These are phyloP conservation scores for Eupithecia dodoneata DNA, from an alignment of 2,888 invertebrate species.

Conservation along the genomic window DNA sequence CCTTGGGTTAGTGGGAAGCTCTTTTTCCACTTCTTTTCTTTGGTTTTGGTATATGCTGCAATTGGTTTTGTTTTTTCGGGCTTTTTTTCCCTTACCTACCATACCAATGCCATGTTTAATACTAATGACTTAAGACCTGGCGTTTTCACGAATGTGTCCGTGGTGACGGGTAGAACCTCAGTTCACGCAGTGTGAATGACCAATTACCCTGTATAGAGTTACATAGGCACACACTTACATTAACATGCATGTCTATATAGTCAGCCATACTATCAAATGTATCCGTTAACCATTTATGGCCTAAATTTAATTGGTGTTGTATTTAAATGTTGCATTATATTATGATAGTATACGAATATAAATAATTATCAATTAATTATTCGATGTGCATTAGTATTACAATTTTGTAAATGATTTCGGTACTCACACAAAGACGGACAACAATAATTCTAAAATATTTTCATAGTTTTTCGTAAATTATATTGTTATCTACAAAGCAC, in stretches of 20 bases:
- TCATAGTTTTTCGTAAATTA: not conserved
- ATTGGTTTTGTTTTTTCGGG: too few species aligned
- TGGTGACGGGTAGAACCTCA: too few species aligned
- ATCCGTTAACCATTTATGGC: conserved; percentile 24
- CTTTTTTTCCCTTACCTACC: too few species aligned
- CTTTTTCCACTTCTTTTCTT: too few species aligned
- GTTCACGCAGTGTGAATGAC: too few species aligned
- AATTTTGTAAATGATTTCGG: not conserved
- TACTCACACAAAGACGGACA: not conserved
- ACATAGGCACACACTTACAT: not conserved
- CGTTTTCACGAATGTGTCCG: too few species aligned
- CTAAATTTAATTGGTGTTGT: conserved; percentile 36
- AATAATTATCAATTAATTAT: conserved; percentile 22
- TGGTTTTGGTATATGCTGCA: too few species aligned
- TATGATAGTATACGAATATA: conserved; percentile 34
- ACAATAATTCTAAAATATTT: not conserved
- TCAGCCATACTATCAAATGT: not conserved
- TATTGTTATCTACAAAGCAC: not conserved
- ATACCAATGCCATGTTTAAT: too few species aligned
- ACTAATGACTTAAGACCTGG: too few species aligned
- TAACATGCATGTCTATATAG: not conserved
- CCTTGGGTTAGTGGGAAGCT: too few species aligned
- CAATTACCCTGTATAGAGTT: not conserved
- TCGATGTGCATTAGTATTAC: conserved; percentile 10
- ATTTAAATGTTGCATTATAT: conserved; percentile 32